Conservation (phyloP, 2,888 invertebrate species). For the Junonia oenone region DNA sequence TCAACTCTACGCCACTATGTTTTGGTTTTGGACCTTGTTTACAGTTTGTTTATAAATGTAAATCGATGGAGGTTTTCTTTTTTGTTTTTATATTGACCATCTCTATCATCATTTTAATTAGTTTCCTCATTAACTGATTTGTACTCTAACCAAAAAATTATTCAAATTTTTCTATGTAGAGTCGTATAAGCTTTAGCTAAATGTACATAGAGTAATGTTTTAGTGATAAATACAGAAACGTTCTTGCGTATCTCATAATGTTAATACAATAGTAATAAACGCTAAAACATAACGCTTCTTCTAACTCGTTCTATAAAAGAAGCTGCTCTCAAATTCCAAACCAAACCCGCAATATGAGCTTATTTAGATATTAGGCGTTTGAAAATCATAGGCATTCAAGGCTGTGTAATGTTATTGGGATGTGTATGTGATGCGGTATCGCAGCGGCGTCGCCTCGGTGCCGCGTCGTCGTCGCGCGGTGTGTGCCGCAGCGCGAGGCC, state of each 20-base stretch:
- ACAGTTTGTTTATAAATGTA: slow-evolving; percentile 47
- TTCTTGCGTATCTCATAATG: too few relatives aligned
- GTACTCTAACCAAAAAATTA: not conserved
- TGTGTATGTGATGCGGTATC: slow-evolving; percentile 54
- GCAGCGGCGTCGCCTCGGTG: slow-evolving; percentile 32
- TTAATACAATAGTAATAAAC: too few relatives aligned
- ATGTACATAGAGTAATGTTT: too few relatives aligned
- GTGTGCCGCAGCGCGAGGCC: slow-evolving; percentile 33
- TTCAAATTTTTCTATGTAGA: not conserved
- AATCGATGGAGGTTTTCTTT: not conserved
- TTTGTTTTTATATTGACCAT: not conserved
- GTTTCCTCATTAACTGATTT: not conserved
- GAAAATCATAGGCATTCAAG: slow-evolving; percentile 51
- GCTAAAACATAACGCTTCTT: too few relatives aligned
- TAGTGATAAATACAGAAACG: too few relatives aligned
- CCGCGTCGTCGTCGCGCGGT: slow-evolving; percentile 21
- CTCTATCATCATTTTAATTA: not conserved
- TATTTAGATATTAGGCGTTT: slow-evolving; percentile 3
- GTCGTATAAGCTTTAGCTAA: too few relatives aligned
- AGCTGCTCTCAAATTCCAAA: not conserved
- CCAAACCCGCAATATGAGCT: not conserved
- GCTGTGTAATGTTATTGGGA: slow-evolving; percentile 55
- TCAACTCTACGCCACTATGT: slow-evolving; percentile 67
- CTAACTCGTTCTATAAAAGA: not conserved
- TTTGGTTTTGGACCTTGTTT: slow-evolving; percentile 68